A percentile compares a stretch with the other conserved stretches of the same genome.
Conservation (phyloP, 2,797 vertebrate species). For the Oceanodroma leucorhoa region DNA sequence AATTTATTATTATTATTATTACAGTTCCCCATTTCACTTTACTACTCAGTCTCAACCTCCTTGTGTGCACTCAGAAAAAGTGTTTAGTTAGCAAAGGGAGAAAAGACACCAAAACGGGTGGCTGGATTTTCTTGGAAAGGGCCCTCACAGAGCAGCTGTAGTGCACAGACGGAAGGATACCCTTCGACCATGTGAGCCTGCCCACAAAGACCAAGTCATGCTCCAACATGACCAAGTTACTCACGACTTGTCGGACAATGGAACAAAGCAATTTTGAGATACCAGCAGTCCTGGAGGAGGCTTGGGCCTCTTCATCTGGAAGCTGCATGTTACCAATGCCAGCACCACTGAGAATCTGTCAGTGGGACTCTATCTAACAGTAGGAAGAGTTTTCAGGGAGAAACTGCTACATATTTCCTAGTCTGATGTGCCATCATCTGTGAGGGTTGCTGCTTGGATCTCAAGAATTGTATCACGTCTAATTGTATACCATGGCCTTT, state of each 20-base stretch:
- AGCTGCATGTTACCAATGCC: neutral
- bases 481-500: accelerated
- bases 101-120: neutral
- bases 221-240: neutral
- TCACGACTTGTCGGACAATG: neutral
- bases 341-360: neutral
- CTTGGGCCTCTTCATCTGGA: neutral
- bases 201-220: neutral
- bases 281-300: neutral
- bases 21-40: neutral
- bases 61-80: neutral
- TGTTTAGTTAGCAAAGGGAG: neutral
- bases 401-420: neutral
- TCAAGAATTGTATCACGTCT: neutral
- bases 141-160: neutral
- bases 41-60: neutral
- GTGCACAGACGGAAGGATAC: neutral
- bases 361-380: neutral
- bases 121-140: neutral
- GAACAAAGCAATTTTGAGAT: neutral
- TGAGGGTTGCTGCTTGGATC: neutral
- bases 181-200: neutral
- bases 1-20: neutral
- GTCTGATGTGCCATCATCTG: neutral
- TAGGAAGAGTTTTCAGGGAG: neutral